Conservation (phyloP, 1,140 invertebrate genomes). For the Maconellicoccus hirsutus region DNA sequence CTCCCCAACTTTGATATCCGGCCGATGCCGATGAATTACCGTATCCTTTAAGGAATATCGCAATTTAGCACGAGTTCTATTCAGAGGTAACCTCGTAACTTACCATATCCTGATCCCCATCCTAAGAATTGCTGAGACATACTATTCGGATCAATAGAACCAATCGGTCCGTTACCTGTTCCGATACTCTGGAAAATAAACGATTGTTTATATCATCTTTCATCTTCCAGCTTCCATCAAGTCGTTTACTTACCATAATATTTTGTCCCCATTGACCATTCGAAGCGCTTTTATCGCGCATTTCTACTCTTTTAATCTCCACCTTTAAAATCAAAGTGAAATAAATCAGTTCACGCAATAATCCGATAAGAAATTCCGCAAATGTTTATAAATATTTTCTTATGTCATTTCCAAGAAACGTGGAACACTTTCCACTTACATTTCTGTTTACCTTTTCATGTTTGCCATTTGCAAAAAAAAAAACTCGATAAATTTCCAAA, state of each 20-base stretch:
- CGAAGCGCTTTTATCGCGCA: conserved; percentile 68
- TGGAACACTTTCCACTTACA: no score
- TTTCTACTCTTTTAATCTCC: conserved; percentile 85
- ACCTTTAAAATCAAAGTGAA: conserved; percentile 43
- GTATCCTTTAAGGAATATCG: no score
- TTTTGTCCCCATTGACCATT: conserved; percentile 51
- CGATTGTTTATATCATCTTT: background rate
- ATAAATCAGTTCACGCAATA: no score
- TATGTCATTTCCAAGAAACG: no score
- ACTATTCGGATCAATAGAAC: conserved; percentile 40
- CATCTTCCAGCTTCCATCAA: no score
- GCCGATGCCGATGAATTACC: conserved; percentile 62
- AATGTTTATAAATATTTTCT: no score
- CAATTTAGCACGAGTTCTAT: background rate
- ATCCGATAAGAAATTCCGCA: no score
- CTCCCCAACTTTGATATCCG: conserved; percentile 77
- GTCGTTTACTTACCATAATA: background rate
- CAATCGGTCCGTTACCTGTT: conserved; percentile 53
- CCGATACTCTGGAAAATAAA: conserved; percentile 51
- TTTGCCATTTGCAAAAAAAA: no score
- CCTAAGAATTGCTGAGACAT: conserved; percentile 67
- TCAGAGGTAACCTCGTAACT: no score
- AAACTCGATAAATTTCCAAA: no score
- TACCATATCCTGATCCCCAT: conserved; percentile 16
- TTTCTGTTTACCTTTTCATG: no score